Conservation (phyloP, 2,797 vertebrate species). For the Threskiornis aethiopicus region DNA sequence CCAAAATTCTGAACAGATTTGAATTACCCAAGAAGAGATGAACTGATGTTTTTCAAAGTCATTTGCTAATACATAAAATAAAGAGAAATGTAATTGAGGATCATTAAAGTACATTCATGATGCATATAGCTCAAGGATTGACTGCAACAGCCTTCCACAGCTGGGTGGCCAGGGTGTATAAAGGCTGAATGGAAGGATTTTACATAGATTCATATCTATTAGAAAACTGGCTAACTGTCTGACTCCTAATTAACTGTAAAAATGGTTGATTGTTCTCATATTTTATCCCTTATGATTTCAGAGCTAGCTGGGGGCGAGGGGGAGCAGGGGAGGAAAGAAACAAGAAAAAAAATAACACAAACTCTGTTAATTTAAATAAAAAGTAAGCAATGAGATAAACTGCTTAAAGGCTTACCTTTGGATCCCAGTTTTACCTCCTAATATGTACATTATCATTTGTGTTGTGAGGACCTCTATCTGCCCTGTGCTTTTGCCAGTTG, state of each 20-base stretch:
- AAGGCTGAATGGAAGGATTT: background rate
- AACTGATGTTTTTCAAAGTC: background rate
- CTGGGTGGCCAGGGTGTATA: background rate
- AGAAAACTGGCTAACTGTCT: background rate
- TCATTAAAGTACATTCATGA: background rate
- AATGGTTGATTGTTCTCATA: background rate
- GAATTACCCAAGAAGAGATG: background rate
- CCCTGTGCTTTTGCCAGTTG: background rate
- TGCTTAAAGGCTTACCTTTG: background rate
- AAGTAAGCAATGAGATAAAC: background rate
- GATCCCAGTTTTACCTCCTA: background rate
- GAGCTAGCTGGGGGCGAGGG: background rate
- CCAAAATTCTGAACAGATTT: background rate
- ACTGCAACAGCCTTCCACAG: background rate
- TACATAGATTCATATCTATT: background rate
- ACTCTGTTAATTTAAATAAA: background rate
- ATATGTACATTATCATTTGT: background rate
- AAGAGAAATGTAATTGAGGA: background rate
- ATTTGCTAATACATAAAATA: background rate
- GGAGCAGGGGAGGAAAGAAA: background rate
- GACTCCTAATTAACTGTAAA: background rate
- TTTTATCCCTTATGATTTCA: background rate
- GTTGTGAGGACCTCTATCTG: background rate
- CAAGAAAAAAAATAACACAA: background rate
- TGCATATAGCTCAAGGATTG: background rate